These are phyloP conservation scores for Neelides sp. DNA, from an alignment of 1,140 invertebrate genomes.

Conservation along the genomic window DNA sequence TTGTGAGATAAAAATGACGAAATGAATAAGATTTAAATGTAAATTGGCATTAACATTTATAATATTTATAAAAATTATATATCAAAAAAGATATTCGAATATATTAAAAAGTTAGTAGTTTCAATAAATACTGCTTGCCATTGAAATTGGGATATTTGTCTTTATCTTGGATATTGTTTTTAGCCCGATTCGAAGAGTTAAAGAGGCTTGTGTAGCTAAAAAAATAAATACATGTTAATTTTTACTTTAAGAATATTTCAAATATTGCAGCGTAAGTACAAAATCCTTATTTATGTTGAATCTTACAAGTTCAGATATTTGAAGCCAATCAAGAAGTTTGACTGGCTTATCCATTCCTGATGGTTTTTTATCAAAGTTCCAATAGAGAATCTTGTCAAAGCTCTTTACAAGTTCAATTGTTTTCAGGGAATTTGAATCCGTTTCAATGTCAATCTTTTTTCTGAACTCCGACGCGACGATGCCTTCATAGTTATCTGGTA, in stretches of 20 bases:
- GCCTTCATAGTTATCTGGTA: constrained; percentile 6
- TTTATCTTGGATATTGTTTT: background rate
- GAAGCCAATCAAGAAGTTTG: constrained; percentile 59
- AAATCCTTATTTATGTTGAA: background rate
- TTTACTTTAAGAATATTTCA: constrained; percentile 2
- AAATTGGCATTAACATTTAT: no score
- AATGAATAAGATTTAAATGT: no score
- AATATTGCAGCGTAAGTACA: constrained; percentile 6
- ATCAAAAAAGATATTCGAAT: no score
- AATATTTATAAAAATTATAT: no score
- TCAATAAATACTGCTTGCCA: background rate
- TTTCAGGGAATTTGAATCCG: constrained; percentile 36
- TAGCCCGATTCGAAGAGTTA: constrained; percentile 3
- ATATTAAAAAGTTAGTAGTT: no score
- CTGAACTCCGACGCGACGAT: background rate
- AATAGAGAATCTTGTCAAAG: constrained; percentile 55
- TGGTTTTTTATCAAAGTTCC: constrained; percentile 65
- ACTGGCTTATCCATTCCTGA: constrained; percentile 52
- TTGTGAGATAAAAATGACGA: no score
- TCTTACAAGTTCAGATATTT: constrained; percentile 58
- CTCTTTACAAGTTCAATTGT: constrained; percentile 47
- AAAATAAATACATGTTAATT: constrained; percentile 2
- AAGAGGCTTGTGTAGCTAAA: background rate
- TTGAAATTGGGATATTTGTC: background rate
- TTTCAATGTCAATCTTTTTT: background rate